These are phyloP conservation scores for Sthenelais limicola DNA, from an alignment of 2,888 invertebrate genomes.

Conservation along the genomic window DNA sequence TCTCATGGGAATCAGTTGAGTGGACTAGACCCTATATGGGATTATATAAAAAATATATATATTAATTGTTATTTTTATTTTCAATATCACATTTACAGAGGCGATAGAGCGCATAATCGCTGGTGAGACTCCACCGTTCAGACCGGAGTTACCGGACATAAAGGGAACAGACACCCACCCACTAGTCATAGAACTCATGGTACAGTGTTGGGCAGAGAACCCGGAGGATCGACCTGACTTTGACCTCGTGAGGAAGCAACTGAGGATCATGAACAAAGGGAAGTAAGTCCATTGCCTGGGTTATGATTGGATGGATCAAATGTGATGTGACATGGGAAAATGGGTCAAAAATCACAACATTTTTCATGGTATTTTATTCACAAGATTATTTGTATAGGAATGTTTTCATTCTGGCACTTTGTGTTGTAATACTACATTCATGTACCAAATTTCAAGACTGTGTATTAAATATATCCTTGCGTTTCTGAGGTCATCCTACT, in stretches of 20 bases:
- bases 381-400: no score
- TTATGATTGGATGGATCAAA: no score
- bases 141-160: conserved; percentile 52
- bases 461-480: no score
- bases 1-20: no score
- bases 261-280: conserved; percentile 56
- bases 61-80: neutral
- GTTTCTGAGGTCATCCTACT: no score
- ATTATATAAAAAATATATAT: neutral
- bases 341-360: no score
- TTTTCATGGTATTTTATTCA: no score
- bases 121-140: conserved; percentile 55
- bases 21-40: neutral
- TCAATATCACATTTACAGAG: conserved; percentile 56
- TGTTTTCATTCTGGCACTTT: no score
- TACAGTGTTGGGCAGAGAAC: conserved; percentile 49
- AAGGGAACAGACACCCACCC: conserved; percentile 51
- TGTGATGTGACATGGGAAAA: no score
- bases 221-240: conserved; percentile 59
- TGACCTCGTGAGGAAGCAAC: conserved; percentile 54
- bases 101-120: conserved; percentile 57
- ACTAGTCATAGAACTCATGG: conserved; percentile 51
- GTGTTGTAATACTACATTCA: no score
- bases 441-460: no score
- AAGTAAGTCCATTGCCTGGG: conserved; percentile 53